Conservation (phyloP, 2,888 invertebrate genomes). For the Athrips mouffetella region DNA sequence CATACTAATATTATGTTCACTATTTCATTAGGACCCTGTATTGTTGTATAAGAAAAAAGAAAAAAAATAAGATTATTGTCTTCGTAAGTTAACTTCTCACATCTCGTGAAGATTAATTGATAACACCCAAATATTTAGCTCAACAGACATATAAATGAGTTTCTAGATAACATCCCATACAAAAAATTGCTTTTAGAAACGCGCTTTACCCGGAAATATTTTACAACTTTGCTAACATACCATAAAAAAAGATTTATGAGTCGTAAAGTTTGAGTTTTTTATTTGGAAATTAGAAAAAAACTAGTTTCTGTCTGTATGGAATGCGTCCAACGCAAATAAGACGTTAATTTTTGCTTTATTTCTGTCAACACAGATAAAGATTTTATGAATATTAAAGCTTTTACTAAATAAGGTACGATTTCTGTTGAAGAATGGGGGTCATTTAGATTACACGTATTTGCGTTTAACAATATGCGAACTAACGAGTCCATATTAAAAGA, state of each 20-base stretch:
- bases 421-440: too few species aligned
- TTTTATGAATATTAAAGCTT: too few species aligned
- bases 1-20: too few species aligned
- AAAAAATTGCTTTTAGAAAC: neutral
- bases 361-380: neutral
- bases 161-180: neutral
- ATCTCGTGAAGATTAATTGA: neutral
- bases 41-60: too few species aligned
- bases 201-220: neutral
- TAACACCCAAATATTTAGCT: neutral
- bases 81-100: too few species aligned
- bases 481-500: too few species aligned
- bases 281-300: slow-evolving; percentile 1
- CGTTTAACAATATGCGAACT: too few species aligned
- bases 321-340: slow-evolving; percentile 1
- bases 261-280: neutral
- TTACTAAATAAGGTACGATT: neutral
- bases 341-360: slow-evolving; percentile 7
- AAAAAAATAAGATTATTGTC: too few species aligned
- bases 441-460: too few species aligned
- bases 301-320: neutral
- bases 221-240: neutral
- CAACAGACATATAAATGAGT: neutral
- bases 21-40: too few species aligned
- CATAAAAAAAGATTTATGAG: slow-evolving; percentile 2